Percentiles rank a stretch among this genome's conserved stretches.
phyloP scores from a whole-genome alignment of 1,140 invertebrate species.

The Stenopsyche tienmushanensis region DNA sequence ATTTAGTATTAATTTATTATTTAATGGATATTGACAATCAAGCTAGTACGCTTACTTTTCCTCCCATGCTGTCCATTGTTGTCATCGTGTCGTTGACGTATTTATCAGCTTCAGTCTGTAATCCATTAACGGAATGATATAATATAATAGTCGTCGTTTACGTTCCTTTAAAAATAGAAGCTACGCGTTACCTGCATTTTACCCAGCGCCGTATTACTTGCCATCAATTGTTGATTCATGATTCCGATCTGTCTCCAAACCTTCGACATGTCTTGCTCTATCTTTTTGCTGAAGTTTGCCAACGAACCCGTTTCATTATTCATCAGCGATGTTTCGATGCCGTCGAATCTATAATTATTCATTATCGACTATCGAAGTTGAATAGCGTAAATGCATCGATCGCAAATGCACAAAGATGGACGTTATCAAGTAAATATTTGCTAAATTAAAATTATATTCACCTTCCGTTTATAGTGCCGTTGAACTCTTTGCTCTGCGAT shows the following conservation, averaged over 20 bases:
- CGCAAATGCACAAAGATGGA: too few relatives aligned
- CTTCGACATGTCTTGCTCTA: conserved; percentile 80
- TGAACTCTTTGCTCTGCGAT: conserved; percentile 65
- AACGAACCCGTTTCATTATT: conserved; percentile 73
- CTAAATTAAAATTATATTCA: too few relatives aligned
- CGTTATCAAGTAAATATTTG: too few relatives aligned
- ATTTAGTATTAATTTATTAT: conserved; percentile 21
- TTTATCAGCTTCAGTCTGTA: conserved; percentile 69
- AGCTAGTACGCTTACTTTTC: conserved; percentile 60
- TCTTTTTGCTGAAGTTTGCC: conserved; percentile 72
- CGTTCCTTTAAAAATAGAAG: too few relatives aligned
- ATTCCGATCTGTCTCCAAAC: conserved; percentile 87
- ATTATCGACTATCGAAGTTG: not conserved
- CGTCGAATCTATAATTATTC: conserved; percentile 61
- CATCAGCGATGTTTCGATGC: conserved; percentile 67
- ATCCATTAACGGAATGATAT: conserved; percentile 10
- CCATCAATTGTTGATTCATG: conserved; percentile 81
- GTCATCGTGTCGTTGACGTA: conserved; percentile 81
- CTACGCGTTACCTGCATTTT: conserved; percentile 52
- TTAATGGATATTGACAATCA: conserved; percentile 18
- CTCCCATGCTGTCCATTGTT: conserved; percentile 79
- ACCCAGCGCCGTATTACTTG: conserved; percentile 71
- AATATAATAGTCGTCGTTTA: not conserved
- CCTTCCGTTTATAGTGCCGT: conserved; percentile 65
- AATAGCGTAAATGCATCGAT: too few relatives aligned